These are phyloP conservation scores for Macaria liturata DNA, from an alignment of 2,888 invertebrate species.

Conservation along the genomic window DNA sequence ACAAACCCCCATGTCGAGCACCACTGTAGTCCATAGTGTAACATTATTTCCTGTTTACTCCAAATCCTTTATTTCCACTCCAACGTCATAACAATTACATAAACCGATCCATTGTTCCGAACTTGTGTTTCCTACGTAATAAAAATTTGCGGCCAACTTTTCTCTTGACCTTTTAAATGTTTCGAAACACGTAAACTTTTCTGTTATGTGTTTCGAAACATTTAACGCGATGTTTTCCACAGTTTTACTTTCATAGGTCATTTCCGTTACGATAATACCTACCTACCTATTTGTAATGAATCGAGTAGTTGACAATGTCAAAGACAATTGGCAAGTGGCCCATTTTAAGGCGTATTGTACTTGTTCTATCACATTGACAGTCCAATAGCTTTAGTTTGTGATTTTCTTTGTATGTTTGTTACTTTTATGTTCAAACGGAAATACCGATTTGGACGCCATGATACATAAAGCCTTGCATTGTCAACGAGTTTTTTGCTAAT, in stretches of 20 bases:
- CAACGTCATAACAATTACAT: slow-evolving; percentile 10
- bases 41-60: no score
- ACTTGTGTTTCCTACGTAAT: neutral
- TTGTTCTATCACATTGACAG: no score
- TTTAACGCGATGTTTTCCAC: slow-evolving; percentile 6
- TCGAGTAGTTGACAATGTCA: slow-evolving; percentile 4
- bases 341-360: neutral
- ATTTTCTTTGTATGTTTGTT: no score
- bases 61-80: no score
- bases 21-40: no score
- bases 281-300: neutral
- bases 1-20: no score
- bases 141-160: neutral
- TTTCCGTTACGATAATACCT: slow-evolving; percentile 2
- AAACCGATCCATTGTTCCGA: slow-evolving; percentile 10
- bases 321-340: slow-evolving; percentile 9
- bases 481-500: no score
- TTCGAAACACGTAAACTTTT: slow-evolving; percentile 3
- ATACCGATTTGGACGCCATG: no score
- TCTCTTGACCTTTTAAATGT: slow-evolving; percentile 2
- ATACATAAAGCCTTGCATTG: no score
- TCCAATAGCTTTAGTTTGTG: no score
- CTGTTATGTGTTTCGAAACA: slow-evolving; percentile 3
- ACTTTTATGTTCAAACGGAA: no score
- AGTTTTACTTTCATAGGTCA: slow-evolving; percentile 21